Evolutionary conservation across 2,797 vertebrate species (phyloP).

Genomic region (Propithecus perrieri): DNA sequence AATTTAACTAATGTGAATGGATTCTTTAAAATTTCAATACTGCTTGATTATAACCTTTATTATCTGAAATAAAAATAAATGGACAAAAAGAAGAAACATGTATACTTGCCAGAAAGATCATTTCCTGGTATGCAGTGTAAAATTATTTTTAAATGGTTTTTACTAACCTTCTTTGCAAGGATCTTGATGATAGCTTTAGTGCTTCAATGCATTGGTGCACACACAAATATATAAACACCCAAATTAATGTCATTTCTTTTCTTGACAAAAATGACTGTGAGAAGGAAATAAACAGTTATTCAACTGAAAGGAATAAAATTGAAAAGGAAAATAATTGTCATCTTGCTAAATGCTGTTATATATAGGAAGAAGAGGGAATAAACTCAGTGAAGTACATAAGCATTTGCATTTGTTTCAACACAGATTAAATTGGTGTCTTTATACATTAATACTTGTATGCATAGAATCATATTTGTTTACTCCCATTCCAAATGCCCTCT

Average conservation of each 20-base stretch:
- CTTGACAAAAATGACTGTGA: conserved; percentile 19
- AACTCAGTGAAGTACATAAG: neutral
- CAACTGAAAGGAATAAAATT: conserved; percentile 46
- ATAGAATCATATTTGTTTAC: neutral
- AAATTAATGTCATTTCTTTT: conserved; percentile 46
- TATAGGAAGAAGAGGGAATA: neutral
- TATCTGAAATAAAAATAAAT: conserved; percentile 17
- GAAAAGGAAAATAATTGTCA: conserved; percentile 46
- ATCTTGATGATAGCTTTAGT: neutral
- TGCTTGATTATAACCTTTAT: conserved; percentile 27
- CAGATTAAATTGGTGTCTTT: neutral
- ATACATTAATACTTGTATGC: neutral
- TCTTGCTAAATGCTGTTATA: conserved; percentile 42
- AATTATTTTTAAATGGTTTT: conserved; percentile 41
- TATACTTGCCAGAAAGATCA: neutral
- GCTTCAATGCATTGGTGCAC: neutral
- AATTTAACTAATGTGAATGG: neutral
- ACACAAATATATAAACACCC: neutral
- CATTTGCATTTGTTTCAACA: conserved; percentile 31
- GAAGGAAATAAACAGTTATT: conserved; percentile 15
- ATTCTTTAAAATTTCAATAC: neutral
- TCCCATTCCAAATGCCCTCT: neutral
- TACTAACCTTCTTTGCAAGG: neutral
- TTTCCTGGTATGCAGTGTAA: neutral
- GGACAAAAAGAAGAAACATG: neutral